Conservation (phyloP, 2,113 vertebrate genomes). For the Rhinoderma darwinii region DNA sequence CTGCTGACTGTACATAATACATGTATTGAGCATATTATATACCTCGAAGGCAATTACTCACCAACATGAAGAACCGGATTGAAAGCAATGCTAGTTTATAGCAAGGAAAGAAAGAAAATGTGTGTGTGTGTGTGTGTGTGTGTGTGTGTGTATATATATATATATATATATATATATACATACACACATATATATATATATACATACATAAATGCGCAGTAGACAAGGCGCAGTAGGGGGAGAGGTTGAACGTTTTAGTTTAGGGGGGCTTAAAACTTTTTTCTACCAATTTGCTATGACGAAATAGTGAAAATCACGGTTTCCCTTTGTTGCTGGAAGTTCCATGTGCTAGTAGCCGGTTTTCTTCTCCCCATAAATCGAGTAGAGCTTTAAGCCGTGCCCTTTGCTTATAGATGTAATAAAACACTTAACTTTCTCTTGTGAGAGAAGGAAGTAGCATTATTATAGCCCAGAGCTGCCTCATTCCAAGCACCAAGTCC, state of each 20-base stretch:
- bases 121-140: too few species aligned
- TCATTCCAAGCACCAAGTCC: constrained; percentile 11
- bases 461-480: constrained; percentile 63
- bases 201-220: background rate
- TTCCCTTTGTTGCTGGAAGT: constrained; percentile 59
- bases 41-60: constrained; percentile 43
- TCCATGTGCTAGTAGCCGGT: constrained; percentile 70
- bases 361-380: constrained; percentile 79
- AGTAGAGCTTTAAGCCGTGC: constrained; percentile 75
- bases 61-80: constrained; percentile 15
- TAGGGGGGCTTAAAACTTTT: constrained; percentile 32
- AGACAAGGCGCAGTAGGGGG: constrained; percentile 24
- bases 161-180: background rate
- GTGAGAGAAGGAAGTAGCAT: constrained; percentile 72
- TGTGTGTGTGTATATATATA: constrained; percentile 49
- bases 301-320: constrained; percentile 57
- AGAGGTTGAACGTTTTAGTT: constrained; percentile 10
- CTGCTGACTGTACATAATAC: constrained; percentile 79
- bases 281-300: constrained; percentile 53
- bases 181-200: background rate
- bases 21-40: constrained; percentile 67
- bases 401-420: constrained; percentile 80
- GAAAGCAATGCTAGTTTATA: background rate
- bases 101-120: constrained; percentile 28
- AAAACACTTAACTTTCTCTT: constrained; percentile 79